Percentiles rank a stretch among this genome's conserved stretches.
phyloP scores from a whole-genome alignment of 1,140 invertebrate species.

The Andricus grossulariae region DNA sequence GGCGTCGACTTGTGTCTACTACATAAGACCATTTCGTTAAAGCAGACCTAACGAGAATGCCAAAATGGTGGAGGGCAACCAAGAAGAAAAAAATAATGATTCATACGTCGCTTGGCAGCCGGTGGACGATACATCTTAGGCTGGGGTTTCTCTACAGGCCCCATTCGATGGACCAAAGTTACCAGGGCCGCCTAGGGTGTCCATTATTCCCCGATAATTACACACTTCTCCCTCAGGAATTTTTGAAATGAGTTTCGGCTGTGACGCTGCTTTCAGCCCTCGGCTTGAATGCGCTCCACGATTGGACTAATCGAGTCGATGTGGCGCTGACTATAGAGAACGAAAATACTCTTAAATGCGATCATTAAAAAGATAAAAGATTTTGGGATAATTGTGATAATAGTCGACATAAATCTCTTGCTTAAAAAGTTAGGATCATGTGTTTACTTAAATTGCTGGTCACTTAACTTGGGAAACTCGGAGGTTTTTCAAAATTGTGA shows the following conservation, averaged over 20 bases:
- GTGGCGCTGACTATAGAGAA: conserved; percentile 39
- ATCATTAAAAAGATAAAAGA: conserved; percentile 14
- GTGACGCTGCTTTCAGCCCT: conserved; percentile 37
- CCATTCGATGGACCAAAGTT: conserved; percentile 47
- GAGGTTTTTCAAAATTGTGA: background rate
- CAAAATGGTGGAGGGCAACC: conserved; percentile 2
- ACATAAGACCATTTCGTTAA: background rate
- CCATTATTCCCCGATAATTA: conserved; percentile 66
- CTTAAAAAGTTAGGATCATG: background rate
- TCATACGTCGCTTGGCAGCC: conserved; percentile 42
- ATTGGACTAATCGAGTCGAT: conserved; percentile 41
- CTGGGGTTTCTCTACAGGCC: conserved; percentile 5
- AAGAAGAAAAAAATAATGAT: conserved; percentile 44
- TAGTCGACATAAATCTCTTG: background rate
- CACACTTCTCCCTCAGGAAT: conserved; percentile 60
- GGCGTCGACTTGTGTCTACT: conserved; percentile 1
- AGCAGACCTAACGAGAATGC: conserved; percentile 34
- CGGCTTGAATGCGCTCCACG: conserved; percentile 8
- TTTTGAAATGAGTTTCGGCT: conserved; percentile 62
- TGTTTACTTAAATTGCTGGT: background rate
- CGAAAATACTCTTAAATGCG: background rate
- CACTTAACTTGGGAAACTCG: background rate
- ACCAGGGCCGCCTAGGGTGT: conserved; percentile 57
- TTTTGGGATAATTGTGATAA: background rate
- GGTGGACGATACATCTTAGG: conserved; percentile 50